Evolutionary conservation across 2,113 vertebrate genomes (phyloP), one percentile per base, ranked within the genome.

Genomic region (Oreochromis aureus): DNA sequence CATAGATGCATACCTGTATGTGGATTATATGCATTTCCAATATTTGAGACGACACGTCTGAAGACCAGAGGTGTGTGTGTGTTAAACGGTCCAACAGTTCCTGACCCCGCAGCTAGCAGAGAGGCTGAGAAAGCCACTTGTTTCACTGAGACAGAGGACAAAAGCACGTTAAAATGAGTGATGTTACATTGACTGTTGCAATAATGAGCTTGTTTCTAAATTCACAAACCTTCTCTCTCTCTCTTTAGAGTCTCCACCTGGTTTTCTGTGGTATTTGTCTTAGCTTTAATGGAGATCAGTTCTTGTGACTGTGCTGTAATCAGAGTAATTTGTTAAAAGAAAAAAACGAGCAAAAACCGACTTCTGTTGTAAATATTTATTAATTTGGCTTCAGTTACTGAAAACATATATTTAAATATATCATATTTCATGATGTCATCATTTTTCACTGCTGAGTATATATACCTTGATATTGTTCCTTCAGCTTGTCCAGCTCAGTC

Each of bases 51-150:
- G 2, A 93, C 78, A 16, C 7, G 4, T 84, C 30, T 86, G 90
- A 90, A 93, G 81, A 86, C 71, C 69, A 93, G 71, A 78, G 46
- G 10, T 30, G 54, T 86, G 5, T 59, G 1, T 59, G 81, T 27
- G 34, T 92, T 92, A 58, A 88, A 91, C 30, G 91, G 91, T 34
- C 87, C 92, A 0, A 85, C 0, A 9, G 1, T 0, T 86, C 7
- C 85, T 1, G 1, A 1, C 1, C 81, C 81, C 15, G 84, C 80
- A 73, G 81, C 44, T 71, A 89, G 3, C 81, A 93, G 41, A 55
- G 87, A 86, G 11, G 92, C 82, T 73, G 92, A 88, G 76, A 93
- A 93, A 78, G 92, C 90, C 80, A 92, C 91, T 79, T 41, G 87
- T 81, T 83, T 87, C 69, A 63, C 92, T 91, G 84, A 63, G 51